Evolutionary conservation across 2,888 invertebrate genomes (phyloP).

Genomic region (Dolomedes plantarius): DNA sequence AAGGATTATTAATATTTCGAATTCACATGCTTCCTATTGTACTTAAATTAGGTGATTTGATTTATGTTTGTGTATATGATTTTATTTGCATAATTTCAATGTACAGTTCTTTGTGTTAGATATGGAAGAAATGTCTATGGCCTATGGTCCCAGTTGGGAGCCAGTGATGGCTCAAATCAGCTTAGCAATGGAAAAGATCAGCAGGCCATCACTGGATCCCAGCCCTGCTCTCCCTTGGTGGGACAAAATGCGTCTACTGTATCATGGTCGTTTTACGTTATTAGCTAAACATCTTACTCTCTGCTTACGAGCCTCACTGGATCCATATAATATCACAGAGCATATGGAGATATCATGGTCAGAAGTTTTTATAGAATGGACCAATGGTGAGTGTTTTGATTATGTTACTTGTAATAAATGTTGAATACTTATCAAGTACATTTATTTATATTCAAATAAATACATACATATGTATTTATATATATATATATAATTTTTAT

Average conservation of each 20-base stretch:
- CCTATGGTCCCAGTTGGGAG: constrained; percentile 99
- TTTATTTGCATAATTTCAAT: no score
- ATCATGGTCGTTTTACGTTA: constrained; percentile 94
- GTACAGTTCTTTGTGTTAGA: constrained; percentile 79
- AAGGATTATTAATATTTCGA: no score
- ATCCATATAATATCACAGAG: constrained; percentile 99
- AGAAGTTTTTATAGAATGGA: constrained; percentile 95
- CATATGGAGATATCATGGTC: constrained; percentile 99
- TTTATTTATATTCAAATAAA: no score
- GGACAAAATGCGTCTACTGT: constrained; percentile 94
- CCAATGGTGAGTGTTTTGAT: constrained; percentile 76
- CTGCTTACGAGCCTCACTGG: constrained; percentile 93
- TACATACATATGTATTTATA: no score
- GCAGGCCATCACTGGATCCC: constrained; percentile 87
- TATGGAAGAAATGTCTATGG: constrained; percentile 80
- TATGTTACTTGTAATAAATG: no score
- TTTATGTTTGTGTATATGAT: no score
- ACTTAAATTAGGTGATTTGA: no score
- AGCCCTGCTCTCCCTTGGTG: constrained; percentile 96
- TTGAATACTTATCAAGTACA: no score
- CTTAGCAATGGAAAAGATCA: constrained; percentile 84
- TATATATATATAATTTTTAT: no score
- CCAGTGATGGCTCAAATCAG: constrained; percentile 89
- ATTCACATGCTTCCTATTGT: no score
- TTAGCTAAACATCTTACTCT: constrained; percentile 92